These are phyloP conservation scores for Sebastes goodei DNA, from an alignment of 2,797 vertebrate species.

Conservation along the genomic window DNA sequence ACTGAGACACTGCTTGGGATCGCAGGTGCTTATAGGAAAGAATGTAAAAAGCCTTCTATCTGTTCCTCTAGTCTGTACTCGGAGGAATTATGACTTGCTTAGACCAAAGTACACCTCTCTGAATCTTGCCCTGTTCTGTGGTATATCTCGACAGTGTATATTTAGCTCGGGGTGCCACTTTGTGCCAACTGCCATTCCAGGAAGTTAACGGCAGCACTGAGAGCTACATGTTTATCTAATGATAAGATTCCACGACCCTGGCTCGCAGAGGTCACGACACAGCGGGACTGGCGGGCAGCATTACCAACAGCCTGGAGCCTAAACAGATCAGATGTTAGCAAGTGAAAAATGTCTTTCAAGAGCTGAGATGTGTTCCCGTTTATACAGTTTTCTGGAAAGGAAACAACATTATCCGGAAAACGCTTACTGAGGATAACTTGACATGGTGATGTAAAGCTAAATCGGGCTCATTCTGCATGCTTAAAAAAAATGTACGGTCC, in stretches of 20 bases:
- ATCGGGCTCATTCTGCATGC: neutral
- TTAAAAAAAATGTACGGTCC: neutral
- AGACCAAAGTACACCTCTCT: constrained; percentile 19
- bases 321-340: constrained; percentile 16
- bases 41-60: constrained; percentile 24
- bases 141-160: constrained; percentile 65
- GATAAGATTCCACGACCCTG: constrained; percentile 78
- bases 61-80: neutral
- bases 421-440: neutral
- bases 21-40: constrained; percentile 5
- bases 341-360: constrained; percentile 9
- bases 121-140: constrained; percentile 48
- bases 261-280: constrained; percentile 59
- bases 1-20: neutral
- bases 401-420: neutral
- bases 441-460: neutral
- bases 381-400: constrained; percentile 7
- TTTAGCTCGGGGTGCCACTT: constrained; percentile 69
- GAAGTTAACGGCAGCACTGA: constrained; percentile 65
- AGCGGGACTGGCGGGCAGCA: constrained; percentile 49
- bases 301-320: constrained; percentile 30
- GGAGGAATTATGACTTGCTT: constrained; percentile 35
- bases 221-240: constrained; percentile 73
- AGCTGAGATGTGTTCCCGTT: neutral
- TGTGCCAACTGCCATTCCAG: constrained; percentile 77